Base-by-base conservation (phyloP, 2,888 invertebrate species). In the Spodoptera exigua region DNA sequence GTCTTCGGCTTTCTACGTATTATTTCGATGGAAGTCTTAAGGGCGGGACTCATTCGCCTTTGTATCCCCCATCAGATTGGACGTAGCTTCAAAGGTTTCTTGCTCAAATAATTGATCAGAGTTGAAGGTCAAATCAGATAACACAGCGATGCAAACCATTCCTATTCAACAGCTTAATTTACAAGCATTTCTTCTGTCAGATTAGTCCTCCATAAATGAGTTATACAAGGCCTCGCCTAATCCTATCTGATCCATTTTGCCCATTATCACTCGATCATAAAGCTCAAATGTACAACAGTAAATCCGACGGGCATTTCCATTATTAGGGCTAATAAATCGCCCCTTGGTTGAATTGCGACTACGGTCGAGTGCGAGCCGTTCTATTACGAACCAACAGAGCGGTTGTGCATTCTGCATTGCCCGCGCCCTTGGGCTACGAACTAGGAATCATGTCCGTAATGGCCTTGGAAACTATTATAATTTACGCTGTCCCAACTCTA, bases 361-460 rank as follows among this genome's bases (percentile, higher is more conserved):
- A 63, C 67, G 78, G 71, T 68, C 58, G 63, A 71, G 36, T 64
- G 64, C 53, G 53, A 57, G 45, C 56, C 41, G 58, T 69, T 64
- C 54, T 58, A 63, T 71, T 67, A 59, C 52, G 43, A 46, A 52
- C 64, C 59, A 69, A 59, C 69, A 47, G 43, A 69, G 66, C 61
- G 53, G 52, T 58, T 69, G 63, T 71, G 62, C 66, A 71, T 66
- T 77, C 66, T 67, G 66, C 66, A 69, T 61, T 52, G 56, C 64
- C 35, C 12, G 13, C 37, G 69, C 68, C 74, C 71, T 76, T 70
- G 67, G 68, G 55, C 58, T 52, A 58, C 56, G 66, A 65, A 70
- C 65, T 41, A 61, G 61, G 48, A 72, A 67, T 70, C 62, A 60
- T 68, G 46, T 52, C 57, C 54, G 44, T 70, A 59, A 61, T 70